These are phyloP conservation scores for Jordanella pulchra DNA, from an alignment of 2,797 vertebrate genomes.

Conservation along the genomic window DNA sequence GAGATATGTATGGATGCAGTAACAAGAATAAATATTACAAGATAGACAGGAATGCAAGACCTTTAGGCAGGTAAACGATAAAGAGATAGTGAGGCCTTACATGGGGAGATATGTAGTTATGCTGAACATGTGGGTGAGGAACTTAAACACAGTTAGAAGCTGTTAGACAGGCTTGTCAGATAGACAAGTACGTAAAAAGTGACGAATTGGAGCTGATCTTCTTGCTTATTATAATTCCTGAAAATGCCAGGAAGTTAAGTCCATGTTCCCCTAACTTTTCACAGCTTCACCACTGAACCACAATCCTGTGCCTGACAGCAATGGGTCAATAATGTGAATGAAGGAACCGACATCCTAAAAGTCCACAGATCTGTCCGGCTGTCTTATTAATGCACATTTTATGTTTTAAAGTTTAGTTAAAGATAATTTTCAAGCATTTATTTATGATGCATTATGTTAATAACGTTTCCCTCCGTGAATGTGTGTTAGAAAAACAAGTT, in stretches of 20 bases:
- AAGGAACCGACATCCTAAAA: neutral
- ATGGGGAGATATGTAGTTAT: neutral
- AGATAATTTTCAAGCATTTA: neutral
- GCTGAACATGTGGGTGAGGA: neutral
- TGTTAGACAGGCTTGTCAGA: slow-evolving; percentile 20
- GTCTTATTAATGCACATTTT: neutral
- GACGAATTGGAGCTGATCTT: slow-evolving; percentile 33
- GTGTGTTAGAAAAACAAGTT: neutral
- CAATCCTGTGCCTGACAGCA: slow-evolving; percentile 83
- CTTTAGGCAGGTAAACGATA: neutral
- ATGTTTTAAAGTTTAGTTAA: neutral
- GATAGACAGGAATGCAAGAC: neutral
- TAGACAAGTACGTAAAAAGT: slow-evolving; percentile 32
- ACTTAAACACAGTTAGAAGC: neutral
- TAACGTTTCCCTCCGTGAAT: neutral
- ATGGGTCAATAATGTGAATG: slow-evolving; percentile 44
- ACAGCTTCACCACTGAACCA: slow-evolving; percentile 87
- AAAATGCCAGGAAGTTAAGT: slow-evolving; percentile 97
- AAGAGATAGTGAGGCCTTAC: neutral
- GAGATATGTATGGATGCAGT: neutral
- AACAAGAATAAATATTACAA: neutral
- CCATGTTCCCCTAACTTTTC: slow-evolving; percentile 89
- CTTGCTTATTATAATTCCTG: slow-evolving; percentile 86
- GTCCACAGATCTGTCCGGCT: neutral
- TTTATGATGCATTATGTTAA: neutral